These are phyloP conservation scores for Meriones unguiculatus DNA, from an alignment of 2,113 vertebrate genomes.

Conservation along the genomic window DNA sequence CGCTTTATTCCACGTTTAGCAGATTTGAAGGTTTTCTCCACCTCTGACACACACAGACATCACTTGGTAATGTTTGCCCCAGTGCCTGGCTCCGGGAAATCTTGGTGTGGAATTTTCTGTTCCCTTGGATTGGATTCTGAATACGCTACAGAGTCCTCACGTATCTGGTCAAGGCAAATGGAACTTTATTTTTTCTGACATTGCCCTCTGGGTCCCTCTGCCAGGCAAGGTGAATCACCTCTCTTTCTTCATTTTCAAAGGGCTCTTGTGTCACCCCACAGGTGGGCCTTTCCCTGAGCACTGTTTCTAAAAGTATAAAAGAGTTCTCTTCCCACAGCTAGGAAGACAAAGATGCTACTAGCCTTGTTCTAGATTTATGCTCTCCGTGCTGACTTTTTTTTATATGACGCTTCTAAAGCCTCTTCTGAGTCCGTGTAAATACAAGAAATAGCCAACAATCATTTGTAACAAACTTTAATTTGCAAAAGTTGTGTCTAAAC, in stretches of 20 bases:
- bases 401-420: not conserved
- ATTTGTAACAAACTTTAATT: constrained; percentile 69
- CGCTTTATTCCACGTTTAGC: constrained; percentile 91
- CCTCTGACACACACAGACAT: constrained; percentile 90
- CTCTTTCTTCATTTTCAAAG: constrained; percentile 39
- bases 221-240: not conserved
- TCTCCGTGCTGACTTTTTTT: not conserved
- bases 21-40: constrained; percentile 92
- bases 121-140: constrained; percentile 86
- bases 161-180: not conserved
- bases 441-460: constrained; percentile 45
- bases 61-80: constrained; percentile 86
- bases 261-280: not conserved
- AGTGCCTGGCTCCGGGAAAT: constrained; percentile 81
- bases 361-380: constrained; percentile 3
- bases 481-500: constrained; percentile 69
- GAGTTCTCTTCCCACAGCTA: not conserved
- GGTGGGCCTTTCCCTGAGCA: not conserved
- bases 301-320: constrained; percentile 31
- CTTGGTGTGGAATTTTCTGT: constrained; percentile 86
- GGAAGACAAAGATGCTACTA: constrained; percentile 11
- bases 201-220: not conserved
- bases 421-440: constrained; percentile 46
- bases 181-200: not conserved
- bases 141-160: constrained; percentile 44